A percentile compares a stretch with the other conserved stretches of the same genome.
phyloP scores from a whole-genome alignment of 1,140 invertebrate genomes.

The Muscidifurax raptorellus region DNA sequence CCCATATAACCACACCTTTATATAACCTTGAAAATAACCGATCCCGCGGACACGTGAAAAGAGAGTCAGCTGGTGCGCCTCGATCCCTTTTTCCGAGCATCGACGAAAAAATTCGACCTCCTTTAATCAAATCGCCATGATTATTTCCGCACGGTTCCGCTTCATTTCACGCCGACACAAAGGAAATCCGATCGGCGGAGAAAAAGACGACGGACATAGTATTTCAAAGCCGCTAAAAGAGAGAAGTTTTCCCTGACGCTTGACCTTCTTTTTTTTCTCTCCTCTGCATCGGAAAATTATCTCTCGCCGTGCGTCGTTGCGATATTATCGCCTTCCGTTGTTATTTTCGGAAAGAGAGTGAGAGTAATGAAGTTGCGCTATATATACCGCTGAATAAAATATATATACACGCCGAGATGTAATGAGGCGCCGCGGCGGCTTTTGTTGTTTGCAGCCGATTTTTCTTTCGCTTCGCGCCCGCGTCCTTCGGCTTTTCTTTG shows the following conservation, averaged over 20 bases:
- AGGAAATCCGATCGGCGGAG: conserved; percentile 9
- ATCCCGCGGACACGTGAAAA: conserved; percentile 13
- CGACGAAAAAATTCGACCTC: background rate
- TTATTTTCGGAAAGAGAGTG: background rate
- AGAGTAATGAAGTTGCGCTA: background rate
- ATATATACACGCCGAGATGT: background rate
- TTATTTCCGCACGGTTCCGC: conserved; percentile 20
- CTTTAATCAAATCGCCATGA: conserved; percentile 23
- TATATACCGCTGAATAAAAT: too few species aligned
- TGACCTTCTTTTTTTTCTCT: conserved; percentile 23
- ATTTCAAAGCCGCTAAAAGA: background rate
- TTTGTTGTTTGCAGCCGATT: background rate
- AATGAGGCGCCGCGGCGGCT: background rate
- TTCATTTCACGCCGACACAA: conserved; percentile 17
- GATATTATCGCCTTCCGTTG: background rate
- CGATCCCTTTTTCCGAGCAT: background rate
- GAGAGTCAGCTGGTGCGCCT: background rate
- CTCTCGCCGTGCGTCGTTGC: background rate
- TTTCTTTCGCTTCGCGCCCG: background rate
- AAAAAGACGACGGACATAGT: background rate
- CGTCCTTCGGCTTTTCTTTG: background rate
- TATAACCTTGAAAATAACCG: background rate
- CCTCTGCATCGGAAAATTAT: background rate
- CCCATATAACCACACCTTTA: background rate
- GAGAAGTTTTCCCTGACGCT: conserved; percentile 14